Percentiles rank a stretch among this genome's conserved stretches.
Evolutionary conservation across 2,797 vertebrate genomes (phyloP).

Genomic region (Stomatorhinus walkeri): DNA sequence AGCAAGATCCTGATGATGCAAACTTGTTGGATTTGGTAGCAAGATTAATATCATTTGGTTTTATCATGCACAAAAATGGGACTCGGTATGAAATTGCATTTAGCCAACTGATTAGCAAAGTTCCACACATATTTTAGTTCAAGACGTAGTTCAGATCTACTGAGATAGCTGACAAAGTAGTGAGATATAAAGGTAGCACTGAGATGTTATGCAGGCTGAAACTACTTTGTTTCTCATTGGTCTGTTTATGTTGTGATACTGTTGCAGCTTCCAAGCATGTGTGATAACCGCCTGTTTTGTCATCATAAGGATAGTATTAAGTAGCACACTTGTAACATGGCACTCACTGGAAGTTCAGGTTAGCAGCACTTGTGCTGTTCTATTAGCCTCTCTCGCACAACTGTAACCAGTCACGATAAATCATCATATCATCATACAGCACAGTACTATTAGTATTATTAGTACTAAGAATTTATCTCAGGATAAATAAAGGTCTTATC

Average conservation of each 20-base stretch:
- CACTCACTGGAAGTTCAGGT: background rate
- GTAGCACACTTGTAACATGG: background rate
- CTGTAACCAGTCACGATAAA: background rate
- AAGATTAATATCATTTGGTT: background rate
- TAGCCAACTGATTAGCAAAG: background rate
- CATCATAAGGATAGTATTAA: background rate
- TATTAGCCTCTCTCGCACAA: background rate
- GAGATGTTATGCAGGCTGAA: background rate
- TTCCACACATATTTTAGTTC: background rate
- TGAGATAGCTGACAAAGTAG: background rate
- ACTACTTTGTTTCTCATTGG: background rate
- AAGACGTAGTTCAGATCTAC: background rate
- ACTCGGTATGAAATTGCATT: background rate
- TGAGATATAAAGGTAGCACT: background rate
- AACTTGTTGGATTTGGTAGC: background rate
- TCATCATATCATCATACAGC: background rate
- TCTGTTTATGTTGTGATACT: background rate
- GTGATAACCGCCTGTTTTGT: background rate
- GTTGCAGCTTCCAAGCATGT: background rate
- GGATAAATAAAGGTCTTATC: no score
- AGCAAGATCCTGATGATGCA: background rate
- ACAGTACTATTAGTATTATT: background rate
- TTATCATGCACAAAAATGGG: background rate
- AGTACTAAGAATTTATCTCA: no score
- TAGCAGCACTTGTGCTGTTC: background rate